Percentiles rank a stretch among this genome's conserved stretches.
Evolutionary conservation across 2,113 vertebrate genomes (phyloP).

Genomic region (Microcebus lehilahytsara): DNA sequence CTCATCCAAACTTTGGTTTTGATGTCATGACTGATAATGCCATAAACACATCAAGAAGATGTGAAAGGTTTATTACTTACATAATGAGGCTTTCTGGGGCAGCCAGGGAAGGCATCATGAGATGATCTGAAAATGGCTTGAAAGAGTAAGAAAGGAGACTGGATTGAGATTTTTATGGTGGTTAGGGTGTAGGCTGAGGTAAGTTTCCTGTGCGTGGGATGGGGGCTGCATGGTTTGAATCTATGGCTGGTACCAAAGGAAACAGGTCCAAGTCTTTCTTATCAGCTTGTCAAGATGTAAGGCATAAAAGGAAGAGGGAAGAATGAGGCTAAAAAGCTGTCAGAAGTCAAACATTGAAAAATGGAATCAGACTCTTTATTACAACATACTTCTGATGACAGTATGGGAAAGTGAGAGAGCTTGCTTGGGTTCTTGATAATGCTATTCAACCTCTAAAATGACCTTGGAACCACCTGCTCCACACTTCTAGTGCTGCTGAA

Average conservation of each 20-base stretch:
- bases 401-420: neutral
- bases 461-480: neutral
- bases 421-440: neutral
- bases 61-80: neutral
- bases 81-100: neutral
- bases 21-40: neutral
- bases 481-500: conserved; percentile 18
- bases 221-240: neutral
- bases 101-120: neutral
- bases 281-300: neutral
- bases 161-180: neutral
- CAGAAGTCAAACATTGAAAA: neutral
- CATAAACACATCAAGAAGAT: neutral
- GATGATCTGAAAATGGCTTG: neutral
- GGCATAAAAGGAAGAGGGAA: neutral
- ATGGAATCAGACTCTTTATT: neutral
- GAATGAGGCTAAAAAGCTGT: neutral
- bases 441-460: neutral
- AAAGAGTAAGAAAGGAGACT: neutral
- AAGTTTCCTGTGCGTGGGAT: neutral
- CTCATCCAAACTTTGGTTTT: neutral
- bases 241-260: neutral
- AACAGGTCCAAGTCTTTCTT: neutral
- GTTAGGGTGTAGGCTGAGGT: neutral
- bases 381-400: neutral